These are phyloP conservation scores for Protobothrops flavoviridis DNA, from an alignment of 2,113 vertebrate genomes.

Conservation along the genomic window DNA sequence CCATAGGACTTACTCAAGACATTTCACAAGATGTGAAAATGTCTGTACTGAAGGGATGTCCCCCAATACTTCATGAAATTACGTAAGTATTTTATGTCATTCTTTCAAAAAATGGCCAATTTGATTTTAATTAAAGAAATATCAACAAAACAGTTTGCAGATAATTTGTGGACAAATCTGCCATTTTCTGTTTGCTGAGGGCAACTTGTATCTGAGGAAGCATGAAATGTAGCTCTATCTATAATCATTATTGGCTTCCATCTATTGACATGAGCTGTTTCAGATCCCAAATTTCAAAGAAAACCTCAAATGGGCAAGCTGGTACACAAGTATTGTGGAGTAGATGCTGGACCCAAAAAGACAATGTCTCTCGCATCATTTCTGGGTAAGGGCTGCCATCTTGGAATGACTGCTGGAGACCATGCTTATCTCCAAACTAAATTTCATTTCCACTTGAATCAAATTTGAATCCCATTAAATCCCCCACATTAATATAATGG, in stretches of 20 bases:
- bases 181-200: background rate
- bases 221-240: background rate
- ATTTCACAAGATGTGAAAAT: slow-evolving; percentile 25
- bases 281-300: background rate
- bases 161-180: background rate
- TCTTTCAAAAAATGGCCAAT: slow-evolving; percentile 25
- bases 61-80: background rate
- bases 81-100: slow-evolving; percentile 41
- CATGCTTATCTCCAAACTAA: background rate
- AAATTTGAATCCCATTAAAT: background rate
- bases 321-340: background rate
- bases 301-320: background rate
- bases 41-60: slow-evolving; percentile 33
- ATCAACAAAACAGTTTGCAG: background rate
- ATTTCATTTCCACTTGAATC: background rate
- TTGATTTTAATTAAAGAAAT: slow-evolving; percentile 23
- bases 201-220: background rate
- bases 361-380: background rate
- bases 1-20: slow-evolving; percentile 46
- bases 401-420: background rate
- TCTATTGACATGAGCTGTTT: background rate
- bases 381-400: background rate
- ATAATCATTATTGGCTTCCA: background rate
- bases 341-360: background rate
- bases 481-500: background rate